Evolutionary conservation across 1,140 invertebrate species (phyloP), one percentile per base, ranked within the genome.

Genomic region (Orchestia grillus): DNA sequence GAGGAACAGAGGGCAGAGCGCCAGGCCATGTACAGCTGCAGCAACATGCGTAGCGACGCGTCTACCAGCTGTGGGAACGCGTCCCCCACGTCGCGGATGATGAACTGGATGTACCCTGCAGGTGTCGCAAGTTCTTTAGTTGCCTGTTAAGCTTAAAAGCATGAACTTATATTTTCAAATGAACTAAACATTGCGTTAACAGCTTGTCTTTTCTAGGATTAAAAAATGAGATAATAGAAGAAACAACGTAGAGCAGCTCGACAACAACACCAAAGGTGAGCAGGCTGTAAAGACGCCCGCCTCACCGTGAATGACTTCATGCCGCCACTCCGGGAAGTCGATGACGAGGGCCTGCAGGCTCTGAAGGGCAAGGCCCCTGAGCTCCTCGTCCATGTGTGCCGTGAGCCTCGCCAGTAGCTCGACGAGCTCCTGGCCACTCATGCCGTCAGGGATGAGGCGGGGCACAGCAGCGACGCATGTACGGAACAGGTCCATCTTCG

Each of bases 391-490:
- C 98, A 99, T 99, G 97, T 99, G 98, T 53, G 97, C 98, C 0
- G 99, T 99, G 15, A 99, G 98, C 36, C 99, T 98, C 19, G 98
- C 98, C 0, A 99, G 97, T 91, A 99, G 97, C 97, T 99, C 99
- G 0, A 99, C 99, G 95, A 99, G 98, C 97, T 99, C 99, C 40
- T 98, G 98, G 28, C 99, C 98, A 43, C 98, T 99, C 99, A 99
- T 99, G 0, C 99, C 99, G 97, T 99, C 99, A 0, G 99, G 99
- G 96, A 99, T 99, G 15, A 99, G 97, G 95, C 99, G 98, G 15
- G 99, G 99, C 97, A 99, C 99, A 6, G 99, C 99, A 42, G 99
- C 99, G 41, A 99, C 99, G 97, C 99, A 99, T 0, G 99, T 99
- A 43, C 99, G 98, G 97, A 99, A 99, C 96, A 99, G 97, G 98